phyloP scores from a whole-genome alignment of 2,797 vertebrate species.

The Oceanodroma leucorhoa region DNA sequence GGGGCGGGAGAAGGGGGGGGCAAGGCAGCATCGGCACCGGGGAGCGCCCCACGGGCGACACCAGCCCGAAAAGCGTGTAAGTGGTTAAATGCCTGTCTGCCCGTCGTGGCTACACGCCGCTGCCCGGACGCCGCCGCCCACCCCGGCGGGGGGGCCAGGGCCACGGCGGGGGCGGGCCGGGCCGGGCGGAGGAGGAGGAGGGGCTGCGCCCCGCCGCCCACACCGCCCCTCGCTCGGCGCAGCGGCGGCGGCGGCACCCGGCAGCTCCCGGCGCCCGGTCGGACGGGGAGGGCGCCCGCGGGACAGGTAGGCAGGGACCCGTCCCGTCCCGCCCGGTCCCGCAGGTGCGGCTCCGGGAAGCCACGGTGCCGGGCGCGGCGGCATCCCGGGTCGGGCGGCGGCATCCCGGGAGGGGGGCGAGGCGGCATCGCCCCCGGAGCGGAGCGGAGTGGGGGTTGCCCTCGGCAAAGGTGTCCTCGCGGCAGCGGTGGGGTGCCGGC shows the following conservation, averaged over 20 bases:
- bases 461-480: not conserved
- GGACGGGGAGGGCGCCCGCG: not conserved
- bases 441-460: not conserved
- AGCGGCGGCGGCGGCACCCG: not conserved
- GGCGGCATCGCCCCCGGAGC: not conserved
- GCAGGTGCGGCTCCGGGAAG: not conserved
- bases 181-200: not conserved
- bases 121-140: too few relatives aligned
- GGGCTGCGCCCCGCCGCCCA: not conserved
- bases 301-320: not conserved
- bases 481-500: not conserved
- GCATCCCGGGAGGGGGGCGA: not conserved
- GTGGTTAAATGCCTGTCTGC: rapidly evolving
- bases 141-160: not conserved
- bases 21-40: rapidly evolving
- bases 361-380: not conserved
- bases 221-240: not conserved
- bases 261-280: not conserved
- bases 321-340: not conserved
- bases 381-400: not conserved
- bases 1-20: rapidly evolving
- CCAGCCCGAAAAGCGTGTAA: rapidly evolving
- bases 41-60: rapidly evolving
- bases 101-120: not conserved
- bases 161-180: not conserved